Conservation (phyloP, 2,113 vertebrate genomes). For the Guaruba guarouba region DNA sequence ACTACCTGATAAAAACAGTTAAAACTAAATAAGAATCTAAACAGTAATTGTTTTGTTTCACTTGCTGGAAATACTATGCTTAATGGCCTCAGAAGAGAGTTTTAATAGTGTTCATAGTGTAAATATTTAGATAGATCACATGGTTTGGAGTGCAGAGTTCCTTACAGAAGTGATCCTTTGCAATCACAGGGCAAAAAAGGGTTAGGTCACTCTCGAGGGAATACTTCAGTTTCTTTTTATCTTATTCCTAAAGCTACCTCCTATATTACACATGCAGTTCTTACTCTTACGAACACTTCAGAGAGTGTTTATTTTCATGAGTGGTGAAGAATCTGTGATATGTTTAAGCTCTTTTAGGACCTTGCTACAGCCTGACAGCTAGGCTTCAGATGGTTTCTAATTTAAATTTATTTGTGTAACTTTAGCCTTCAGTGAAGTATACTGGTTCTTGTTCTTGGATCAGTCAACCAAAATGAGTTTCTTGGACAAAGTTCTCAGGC, state of each 20-base stretch:
- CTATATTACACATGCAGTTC: neutral
- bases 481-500: neutral
- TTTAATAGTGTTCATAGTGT: neutral
- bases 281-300: neutral
- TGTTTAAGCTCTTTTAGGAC: neutral
- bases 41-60: neutral
- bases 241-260: neutral
- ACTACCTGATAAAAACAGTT: neutral
- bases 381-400: neutral
- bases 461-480: neutral
- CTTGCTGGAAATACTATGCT: neutral
- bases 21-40: neutral
- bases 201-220: neutral
- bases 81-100: neutral
- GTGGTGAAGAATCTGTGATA: neutral
- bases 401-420: neutral
- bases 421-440: neutral
- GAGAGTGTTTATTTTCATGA: neutral
- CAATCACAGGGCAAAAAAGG: neutral
- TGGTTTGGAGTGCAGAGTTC: neutral
- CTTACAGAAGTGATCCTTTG: neutral
- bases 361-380: neutral
- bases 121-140: slow-evolving; percentile 30
- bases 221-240: neutral
- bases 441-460: neutral